Evolutionary conservation across 2,113 vertebrate genomes (phyloP), one percentile per base, ranked within the genome.

Genomic region (Albula goreensis): DNA sequence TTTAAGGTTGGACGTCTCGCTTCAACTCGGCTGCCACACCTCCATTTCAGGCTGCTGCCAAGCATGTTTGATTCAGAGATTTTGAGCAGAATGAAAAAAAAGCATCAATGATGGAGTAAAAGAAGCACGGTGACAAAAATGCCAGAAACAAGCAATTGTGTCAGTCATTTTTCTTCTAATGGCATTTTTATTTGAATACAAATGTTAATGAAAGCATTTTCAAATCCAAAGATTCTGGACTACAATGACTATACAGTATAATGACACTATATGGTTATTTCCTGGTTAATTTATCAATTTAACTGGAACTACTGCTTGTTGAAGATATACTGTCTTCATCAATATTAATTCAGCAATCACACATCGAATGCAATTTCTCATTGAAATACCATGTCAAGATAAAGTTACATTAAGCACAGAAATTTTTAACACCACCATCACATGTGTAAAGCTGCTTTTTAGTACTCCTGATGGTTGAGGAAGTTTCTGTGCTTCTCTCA

Each of bases 31-130:
- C 88, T 87, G 85, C 82, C 12, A 87, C 85, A 15, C 88, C 81
- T 66, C 89, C 83, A 83, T 63, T 50, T 83, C 86, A 85, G 31
- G 85, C 87, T 87, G 80, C 70, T 87, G 84, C 84, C 86, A 89
- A 90, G 83, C 81, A 84, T 85, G 88, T 82, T 88, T 81, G 80
- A 83, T 88, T 90, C 85, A 88, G 86, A 79, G 53, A 52, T 41
- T 88, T 85, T 17, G 8, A 12, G 17, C 12, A 15, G 11, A 60
- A 60, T 15, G 17, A 60, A 12, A 60, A 15, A 83, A 77, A 83
- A 49, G 88, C 74, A 81, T 87, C 81, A 89, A 88, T 85, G 19
- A 50, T 22, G 80, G 57, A 80, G 4, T 74, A 25, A 85, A 78
- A 25, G 22, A 77, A 48, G 5, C 19, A 83, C 49, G 66, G 50